Conservation (phyloP, 1,140 invertebrate genomes). For the Hermetia illucens region DNA sequence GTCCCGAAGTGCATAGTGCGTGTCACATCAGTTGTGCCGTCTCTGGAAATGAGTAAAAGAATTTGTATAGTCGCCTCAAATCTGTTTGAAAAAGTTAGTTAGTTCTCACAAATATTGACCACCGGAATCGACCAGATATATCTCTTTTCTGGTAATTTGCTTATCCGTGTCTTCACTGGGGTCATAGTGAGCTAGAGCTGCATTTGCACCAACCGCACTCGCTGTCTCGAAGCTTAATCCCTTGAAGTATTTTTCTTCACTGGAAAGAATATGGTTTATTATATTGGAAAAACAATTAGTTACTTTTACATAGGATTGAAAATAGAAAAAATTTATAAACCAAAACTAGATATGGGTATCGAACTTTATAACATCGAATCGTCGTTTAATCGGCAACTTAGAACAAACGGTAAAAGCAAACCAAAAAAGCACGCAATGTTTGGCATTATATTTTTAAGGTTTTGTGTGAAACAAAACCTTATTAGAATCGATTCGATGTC, state of each 20-base stretch:
- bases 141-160: slow-evolving; percentile 46
- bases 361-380: no score
- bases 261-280: no score
- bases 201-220: slow-evolving; percentile 71
- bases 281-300: no score
- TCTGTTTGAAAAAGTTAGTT: neutral
- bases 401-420: no score
- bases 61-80: slow-evolving; percentile 1
- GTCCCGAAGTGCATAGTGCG: slow-evolving; percentile 75
- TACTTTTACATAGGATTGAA: no score
- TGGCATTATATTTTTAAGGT: no score
- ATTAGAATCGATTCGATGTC: no score
- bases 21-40: slow-evolving; percentile 89
- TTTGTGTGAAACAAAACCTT: no score
- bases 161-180: slow-evolving; percentile 47
- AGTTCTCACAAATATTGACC: slow-evolving; percentile 40
- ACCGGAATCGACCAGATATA: slow-evolving; percentile 87
- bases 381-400: no score
- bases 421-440: no score
- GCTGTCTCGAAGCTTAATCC: slow-evolving; percentile 84
- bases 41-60: slow-evolving; percentile 15
- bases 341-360: no score
- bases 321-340: no score
- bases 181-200: slow-evolving; percentile 81
- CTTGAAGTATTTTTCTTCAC: slow-evolving; percentile 52